Conservation (phyloP, 1,140 invertebrate genomes). For the Delia radicum region DNA sequence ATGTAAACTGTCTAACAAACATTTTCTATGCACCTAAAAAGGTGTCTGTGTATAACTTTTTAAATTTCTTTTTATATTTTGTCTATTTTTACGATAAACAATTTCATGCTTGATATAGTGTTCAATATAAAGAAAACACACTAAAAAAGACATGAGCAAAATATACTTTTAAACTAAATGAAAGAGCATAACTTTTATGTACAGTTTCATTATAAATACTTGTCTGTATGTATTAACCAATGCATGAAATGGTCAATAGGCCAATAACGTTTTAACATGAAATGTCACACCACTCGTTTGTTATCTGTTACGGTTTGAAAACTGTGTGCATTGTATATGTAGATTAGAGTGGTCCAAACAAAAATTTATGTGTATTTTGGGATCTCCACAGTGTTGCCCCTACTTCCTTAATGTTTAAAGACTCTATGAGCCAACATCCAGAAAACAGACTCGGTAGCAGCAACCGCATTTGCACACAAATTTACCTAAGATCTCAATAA, state of each 20-base stretch:
- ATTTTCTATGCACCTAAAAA: background rate
- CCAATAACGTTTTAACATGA: slow-evolving; percentile 8
- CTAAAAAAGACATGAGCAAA: background rate
- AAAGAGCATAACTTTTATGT: background rate
- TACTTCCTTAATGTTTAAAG: too few relatives aligned
- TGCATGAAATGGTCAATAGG: slow-evolving; percentile 12
- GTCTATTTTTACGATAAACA: background rate
- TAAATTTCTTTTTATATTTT: background rate
- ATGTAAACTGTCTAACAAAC: background rate
- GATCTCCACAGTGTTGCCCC: too few relatives aligned
- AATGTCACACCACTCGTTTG: background rate
- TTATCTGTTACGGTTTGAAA: too few relatives aligned
- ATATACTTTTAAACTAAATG: background rate
- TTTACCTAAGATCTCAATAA: too few relatives aligned
- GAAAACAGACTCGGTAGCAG: too few relatives aligned
- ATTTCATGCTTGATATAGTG: slow-evolving; percentile 10
- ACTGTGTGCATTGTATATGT: too few relatives aligned
- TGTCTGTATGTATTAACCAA: background rate
- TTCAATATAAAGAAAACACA: background rate
- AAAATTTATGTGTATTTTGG: too few relatives aligned
- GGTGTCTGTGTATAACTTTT: background rate
- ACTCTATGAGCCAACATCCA: too few relatives aligned
- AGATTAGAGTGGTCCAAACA: too few relatives aligned
- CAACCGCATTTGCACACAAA: too few relatives aligned
- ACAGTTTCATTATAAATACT: background rate